phyloP scores from a whole-genome alignment of 2,113 vertebrate genomes.

The Axis porcinus region DNA sequence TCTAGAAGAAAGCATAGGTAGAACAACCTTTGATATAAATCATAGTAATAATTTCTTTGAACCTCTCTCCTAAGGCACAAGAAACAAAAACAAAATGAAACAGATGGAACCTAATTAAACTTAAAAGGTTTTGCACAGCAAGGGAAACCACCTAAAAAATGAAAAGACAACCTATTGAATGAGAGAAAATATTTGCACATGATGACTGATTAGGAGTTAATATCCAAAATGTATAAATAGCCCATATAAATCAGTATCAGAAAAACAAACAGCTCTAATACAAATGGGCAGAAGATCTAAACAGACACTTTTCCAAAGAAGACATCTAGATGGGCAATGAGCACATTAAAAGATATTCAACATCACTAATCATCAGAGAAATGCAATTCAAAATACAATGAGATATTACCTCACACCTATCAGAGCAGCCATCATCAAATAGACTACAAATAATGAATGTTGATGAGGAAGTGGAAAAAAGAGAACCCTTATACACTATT shows the following conservation, averaged over 20 bases:
- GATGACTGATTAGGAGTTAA: not conserved
- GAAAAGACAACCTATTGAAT: not conserved
- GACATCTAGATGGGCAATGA: not conserved
- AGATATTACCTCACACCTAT: not conserved
- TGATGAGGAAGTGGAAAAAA: not conserved
- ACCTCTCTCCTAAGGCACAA: not conserved
- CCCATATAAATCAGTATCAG: not conserved
- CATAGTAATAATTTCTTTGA: not conserved
- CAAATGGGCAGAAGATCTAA: not conserved
- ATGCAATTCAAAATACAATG: not conserved
- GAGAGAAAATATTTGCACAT: not conserved
- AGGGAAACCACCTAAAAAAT: not conserved
- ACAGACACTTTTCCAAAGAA: not conserved
- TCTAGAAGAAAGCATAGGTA: not conserved
- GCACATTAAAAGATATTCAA: not conserved
- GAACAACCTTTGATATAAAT: not conserved
- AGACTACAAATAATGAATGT: not conserved
- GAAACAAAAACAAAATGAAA: not conserved
- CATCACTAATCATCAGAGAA: not conserved
- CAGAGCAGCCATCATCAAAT: not conserved
- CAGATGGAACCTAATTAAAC: not conserved
- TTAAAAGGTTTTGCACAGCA: not conserved
- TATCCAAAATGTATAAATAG: not conserved
- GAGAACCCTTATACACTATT: not conserved
- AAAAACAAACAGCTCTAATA: not conserved